These are phyloP conservation scores for Smutsia gigantea DNA, from an alignment of 2,797 vertebrate genomes.

Conservation along the genomic window DNA sequence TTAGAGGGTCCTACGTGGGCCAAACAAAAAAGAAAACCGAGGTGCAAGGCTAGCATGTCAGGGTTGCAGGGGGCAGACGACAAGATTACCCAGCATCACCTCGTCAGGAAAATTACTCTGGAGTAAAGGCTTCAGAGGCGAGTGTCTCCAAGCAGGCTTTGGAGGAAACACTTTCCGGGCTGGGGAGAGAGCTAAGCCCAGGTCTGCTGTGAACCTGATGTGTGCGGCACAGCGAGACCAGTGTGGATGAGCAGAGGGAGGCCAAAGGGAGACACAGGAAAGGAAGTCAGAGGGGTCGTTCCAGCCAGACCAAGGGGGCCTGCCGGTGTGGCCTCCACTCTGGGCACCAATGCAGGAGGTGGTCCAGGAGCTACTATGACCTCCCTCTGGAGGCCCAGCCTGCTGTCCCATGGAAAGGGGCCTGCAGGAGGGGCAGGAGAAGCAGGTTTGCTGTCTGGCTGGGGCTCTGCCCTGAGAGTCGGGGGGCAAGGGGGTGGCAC, in stretches of 20 bases:
- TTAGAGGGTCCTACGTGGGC: neutral
- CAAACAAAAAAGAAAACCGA: neutral
- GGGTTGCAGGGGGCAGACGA: neutral
- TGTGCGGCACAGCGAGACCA: rapidly evolving
- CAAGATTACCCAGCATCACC: neutral
- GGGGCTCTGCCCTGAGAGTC: neutral
- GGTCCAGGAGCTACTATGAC: neutral
- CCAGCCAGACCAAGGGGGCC: rapidly evolving
- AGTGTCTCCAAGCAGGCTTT: neutral
- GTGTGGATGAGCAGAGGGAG: neutral
- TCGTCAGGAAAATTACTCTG: neutral
- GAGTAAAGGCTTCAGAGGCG: neutral
- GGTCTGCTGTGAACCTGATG: neutral
- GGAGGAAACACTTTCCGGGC: neutral
- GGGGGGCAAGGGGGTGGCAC: rapidly evolving
- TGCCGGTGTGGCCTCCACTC: rapidly evolving
- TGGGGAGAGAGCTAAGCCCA: neutral
- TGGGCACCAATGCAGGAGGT: rapidly evolving
- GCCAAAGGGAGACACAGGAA: neutral
- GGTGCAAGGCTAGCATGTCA: rapidly evolving
- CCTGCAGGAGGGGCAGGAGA: neutral
- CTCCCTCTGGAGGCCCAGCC: neutral
- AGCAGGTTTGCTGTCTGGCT: too few species aligned
- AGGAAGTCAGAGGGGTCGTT: neutral
- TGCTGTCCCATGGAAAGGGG: neutral